Evolutionary conservation across 2,797 vertebrate species (phyloP), one percentile per base, ranked within the genome.

Genomic region (Sphenopsis melanotis): DNA sequence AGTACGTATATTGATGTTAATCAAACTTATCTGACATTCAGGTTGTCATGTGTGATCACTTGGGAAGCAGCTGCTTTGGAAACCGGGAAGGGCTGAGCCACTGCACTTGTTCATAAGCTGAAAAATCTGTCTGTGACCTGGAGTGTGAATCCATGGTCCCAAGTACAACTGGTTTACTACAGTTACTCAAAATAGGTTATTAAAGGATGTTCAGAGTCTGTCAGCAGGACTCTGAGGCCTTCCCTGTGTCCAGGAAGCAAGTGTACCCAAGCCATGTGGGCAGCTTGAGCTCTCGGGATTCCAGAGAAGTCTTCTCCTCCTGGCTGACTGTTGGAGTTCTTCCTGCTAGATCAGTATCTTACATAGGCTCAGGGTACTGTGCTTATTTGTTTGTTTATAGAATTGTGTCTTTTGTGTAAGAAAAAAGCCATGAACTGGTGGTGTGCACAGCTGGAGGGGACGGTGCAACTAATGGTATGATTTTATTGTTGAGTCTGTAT

Each of bases 151-250:
- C 63, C 10, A 10, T 24, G 66, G 29, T 57, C 32, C 8, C 12
- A 23, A 12, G 16, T 69, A 55, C 18, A 50, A 29, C 11, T 69
- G 36, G 14, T 44, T 80, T 61, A 34, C 42, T 89, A 4, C 18
- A 15, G 27, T 59, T 70, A 37, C 9, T 26, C n/a, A 12, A 27
- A 72, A n/a, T 3, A 47, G 5, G 20, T 39, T 42, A 8, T 56
- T 74, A 32, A 41, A 36, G 34, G 37, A 15, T 12, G 9, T 44
- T 39, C 10, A 3, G 15, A 47, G 24, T 50, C 37, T 0, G 0
- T 64, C 60, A 56, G 44, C 56, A 41, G 59, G 50, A 65, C 24
- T 34, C 32, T 23, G 24, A 56, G 22, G 17, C 20, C 27, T 63
- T 50, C 39, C 29, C 3, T 20, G 9, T 21, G n/a, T 42, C n/a